These are phyloP conservation scores for Hyla sarda DNA, from an alignment of 2,113 vertebrate species.

Conservation along the genomic window DNA sequence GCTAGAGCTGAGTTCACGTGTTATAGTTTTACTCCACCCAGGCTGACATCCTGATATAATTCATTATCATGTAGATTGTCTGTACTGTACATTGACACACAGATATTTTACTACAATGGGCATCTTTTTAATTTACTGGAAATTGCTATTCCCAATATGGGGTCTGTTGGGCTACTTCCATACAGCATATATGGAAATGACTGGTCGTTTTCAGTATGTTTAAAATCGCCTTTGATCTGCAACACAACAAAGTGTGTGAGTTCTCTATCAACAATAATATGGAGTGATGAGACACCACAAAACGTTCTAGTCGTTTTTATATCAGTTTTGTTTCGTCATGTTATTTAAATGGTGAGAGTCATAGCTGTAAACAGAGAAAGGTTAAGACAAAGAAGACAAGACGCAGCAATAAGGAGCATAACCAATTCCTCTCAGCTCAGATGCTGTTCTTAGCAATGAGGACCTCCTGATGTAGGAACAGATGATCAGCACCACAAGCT, in stretches of 20 bases:
- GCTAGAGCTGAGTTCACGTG: neutral
- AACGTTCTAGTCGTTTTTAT: neutral
- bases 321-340: no score
- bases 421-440: slow-evolving; percentile 71
- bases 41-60: neutral
- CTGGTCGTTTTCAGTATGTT: neutral
- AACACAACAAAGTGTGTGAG: neutral
- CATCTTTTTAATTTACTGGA: neutral
- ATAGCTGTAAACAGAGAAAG: slow-evolving; percentile 34
- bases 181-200: neutral
- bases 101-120: neutral
- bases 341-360: no score
- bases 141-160: neutral
- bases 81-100: neutral
- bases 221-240: neutral
- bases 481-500: slow-evolving; percentile 87
- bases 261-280: neutral
- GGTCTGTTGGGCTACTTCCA: neutral
- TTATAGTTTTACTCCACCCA: neutral
- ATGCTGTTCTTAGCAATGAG: slow-evolving; percentile 72
- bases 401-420: slow-evolving; percentile 76
- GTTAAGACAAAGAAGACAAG: slow-evolving; percentile 68
- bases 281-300: neutral
- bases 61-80: neutral
- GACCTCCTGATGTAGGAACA: slow-evolving; percentile 82